These are phyloP conservation scores for Nanger granti DNA, from an alignment of 2,113 vertebrate species.

Conservation along the genomic window DNA sequence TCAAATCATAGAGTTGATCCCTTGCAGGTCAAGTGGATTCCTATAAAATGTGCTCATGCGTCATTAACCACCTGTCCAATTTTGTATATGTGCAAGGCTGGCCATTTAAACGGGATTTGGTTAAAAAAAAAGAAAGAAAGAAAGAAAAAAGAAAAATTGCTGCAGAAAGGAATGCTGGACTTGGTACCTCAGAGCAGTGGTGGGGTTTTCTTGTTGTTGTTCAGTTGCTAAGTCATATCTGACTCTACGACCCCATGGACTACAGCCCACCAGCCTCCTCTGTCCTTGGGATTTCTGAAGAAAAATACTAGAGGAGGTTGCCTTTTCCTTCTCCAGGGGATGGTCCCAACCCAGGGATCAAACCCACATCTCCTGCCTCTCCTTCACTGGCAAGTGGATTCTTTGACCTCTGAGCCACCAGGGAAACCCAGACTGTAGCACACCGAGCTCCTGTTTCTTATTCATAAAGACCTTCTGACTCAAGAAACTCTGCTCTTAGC, in stretches of 20 bases:
- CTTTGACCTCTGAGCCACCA: neutral
- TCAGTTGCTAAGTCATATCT: neutral
- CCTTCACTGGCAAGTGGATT: neutral
- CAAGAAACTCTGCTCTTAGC: neutral
- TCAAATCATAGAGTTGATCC: slow-evolving; percentile 29
- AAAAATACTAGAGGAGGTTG: neutral
- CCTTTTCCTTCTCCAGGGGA: neutral
- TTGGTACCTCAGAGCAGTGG: neutral
- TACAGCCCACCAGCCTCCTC: neutral
- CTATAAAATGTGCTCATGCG: neutral
- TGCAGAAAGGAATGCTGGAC: neutral
- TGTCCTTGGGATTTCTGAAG: neutral
- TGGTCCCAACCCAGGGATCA: neutral
- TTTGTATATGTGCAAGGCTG: neutral
- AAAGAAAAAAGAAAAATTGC: neutral
- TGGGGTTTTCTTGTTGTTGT: neutral
- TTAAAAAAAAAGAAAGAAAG: neutral
- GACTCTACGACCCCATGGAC: neutral
- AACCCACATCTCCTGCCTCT: neutral
- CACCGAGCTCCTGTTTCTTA: neutral
- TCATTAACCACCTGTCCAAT: slow-evolving; percentile 34
- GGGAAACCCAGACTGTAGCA: neutral
- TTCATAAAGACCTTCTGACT: neutral
- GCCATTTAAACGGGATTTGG: neutral
- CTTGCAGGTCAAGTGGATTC: slow-evolving; percentile 29